Evolutionary conservation across 2,888 invertebrate species (phyloP), one percentile per base, ranked within the genome.

Genomic region (Ctenicera cuprea): DNA sequence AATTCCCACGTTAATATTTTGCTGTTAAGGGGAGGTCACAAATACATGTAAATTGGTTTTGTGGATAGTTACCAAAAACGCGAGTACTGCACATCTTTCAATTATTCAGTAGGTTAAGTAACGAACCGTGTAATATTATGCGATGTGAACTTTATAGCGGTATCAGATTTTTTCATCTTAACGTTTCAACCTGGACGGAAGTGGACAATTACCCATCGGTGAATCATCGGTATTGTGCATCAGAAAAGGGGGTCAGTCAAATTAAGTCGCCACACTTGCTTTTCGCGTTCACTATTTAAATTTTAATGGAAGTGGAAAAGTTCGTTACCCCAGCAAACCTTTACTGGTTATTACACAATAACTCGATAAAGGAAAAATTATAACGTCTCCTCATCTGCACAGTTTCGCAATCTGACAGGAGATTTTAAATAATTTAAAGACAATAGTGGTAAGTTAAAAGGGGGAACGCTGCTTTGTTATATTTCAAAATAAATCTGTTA

Each of bases 181-280:
- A 80, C 83, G 83, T 81, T 83, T 83, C 82, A 83, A 77, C 76
- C 78, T 77, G 78, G 79, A 79, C 83, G 83, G 83, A 84, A 84
- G 82, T 83, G 80, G 80, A 81, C 83, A 83, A 84, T 84, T 84
- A 84, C 76, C 65, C 74, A 68, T 68, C 71, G 77, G 80, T 83
- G 83, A 84, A 81, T 84, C 83, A 84, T 83, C 80, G 73, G 54
- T 50, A 71, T 65, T 77, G 78, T 76, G 68, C 67, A 66, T 62
- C 70, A 68, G 66, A 72, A 76, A 76, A 72, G 75, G 78, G n/a
- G 78, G 74, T 74, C 75, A 78, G 50, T 73, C 70, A 65, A 71
- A 75, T 75, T 75, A 70, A 68, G 72, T 72, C 71, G 63, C 71
- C 73, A 72, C 74, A 71, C 71, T 75, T 71, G 66, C 71, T 64